These are phyloP conservation scores for Drosophila oshimai DNA, from an alignment of 1,140 invertebrate species.

Conservation along the genomic window DNA sequence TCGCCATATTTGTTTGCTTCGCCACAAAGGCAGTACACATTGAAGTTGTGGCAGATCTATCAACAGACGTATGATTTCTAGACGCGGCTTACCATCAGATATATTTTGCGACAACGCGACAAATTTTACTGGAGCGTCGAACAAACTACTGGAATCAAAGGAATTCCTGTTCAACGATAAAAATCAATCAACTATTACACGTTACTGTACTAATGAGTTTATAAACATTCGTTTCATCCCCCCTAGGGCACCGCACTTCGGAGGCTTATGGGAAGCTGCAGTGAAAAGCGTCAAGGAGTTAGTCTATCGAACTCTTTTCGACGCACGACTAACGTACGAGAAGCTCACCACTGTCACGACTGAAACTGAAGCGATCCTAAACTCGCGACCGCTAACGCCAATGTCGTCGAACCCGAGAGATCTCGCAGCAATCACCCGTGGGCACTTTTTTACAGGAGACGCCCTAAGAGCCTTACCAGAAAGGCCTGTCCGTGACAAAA, in stretches of 20 bases:
- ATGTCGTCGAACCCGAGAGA: too few species aligned
- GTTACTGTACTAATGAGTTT: neutral
- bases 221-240: too few species aligned
- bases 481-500: neutral
- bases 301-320: neutral
- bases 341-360: neutral
- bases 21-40: neutral
- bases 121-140: neutral
- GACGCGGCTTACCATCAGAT: neutral
- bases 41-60: neutral
- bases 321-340: neutral
- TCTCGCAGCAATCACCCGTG: too few species aligned
- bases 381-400: neutral
- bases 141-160: neutral
- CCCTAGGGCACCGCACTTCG: too few species aligned
- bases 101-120: neutral
- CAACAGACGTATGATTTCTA: neutral
- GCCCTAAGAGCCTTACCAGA: neutral
- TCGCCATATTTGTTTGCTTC: neutral
- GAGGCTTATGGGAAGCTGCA: neutral
- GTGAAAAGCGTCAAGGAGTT: neutral
- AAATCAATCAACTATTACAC: too few species aligned
- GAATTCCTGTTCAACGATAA: neutral
- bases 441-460: neutral
- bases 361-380: neutral